Conservation (phyloP, 2,888 invertebrate species). For the Thymelicus acteon region DNA sequence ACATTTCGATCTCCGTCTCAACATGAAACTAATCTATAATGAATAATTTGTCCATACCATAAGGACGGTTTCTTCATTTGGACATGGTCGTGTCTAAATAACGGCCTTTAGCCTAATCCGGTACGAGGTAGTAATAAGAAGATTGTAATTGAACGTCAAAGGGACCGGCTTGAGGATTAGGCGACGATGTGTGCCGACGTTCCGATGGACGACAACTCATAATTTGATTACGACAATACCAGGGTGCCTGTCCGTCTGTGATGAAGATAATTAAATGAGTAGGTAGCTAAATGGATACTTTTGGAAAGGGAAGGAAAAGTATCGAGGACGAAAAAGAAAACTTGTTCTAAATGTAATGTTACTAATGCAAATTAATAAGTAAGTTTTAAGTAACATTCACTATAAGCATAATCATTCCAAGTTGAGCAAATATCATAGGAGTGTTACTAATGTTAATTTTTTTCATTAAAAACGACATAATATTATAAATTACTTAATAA, state of each 20-base stretch:
- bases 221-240: conserved; percentile 1
- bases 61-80: conserved; percentile 49
- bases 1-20: conserved; percentile 13
- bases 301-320: too few relatives aligned
- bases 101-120: conserved; percentile 77
- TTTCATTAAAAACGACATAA: too few relatives aligned
- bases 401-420: too few relatives aligned
- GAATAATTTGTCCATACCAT: conserved; percentile 31
- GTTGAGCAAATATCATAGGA: too few relatives aligned
- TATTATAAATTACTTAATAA: too few relatives aligned
- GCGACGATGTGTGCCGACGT: conserved; percentile 42
- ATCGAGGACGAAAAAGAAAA: too few relatives aligned
- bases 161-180: conserved; percentile 62
- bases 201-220: conserved; percentile 67
- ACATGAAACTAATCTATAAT: conserved; percentile 37
- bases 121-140: conserved; percentile 67
- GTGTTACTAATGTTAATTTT: too few relatives aligned
- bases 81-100: conserved; percentile 68
- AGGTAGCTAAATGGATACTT: conserved; percentile 4
- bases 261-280: conserved; percentile 48
- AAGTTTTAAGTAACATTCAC: too few relatives aligned
- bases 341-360: too few relatives aligned
- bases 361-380: too few relatives aligned
- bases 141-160: conserved; percentile 77
- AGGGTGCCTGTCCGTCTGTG: conserved; percentile 7